Evolutionary conservation across 1,140 invertebrate species (phyloP), one percentile per base, ranked within the genome.

Genomic region (Atta cephalotes): DNA sequence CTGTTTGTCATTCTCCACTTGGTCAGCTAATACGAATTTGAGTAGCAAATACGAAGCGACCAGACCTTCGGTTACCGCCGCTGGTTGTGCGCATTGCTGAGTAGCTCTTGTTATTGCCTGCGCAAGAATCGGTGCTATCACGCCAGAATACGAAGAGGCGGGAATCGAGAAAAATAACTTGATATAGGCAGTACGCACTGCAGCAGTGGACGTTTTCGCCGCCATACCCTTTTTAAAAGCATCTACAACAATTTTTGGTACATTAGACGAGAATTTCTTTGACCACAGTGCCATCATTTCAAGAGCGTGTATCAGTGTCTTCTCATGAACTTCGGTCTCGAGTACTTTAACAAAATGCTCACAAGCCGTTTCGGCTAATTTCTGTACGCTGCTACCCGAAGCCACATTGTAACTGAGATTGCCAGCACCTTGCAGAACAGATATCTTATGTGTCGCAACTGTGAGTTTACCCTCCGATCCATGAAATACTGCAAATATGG

Each of bases 391-490:
- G 7, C 95, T 96, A 3, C 96, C 96, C 21, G 95, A 93, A 16
- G 98, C 97, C 12, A 95, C 95, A 92, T 98, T 97, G 78, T 96
- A 96, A 92, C 97, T 98, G 49, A 99, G 95, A 92, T 97, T 97
- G 35, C 98, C 98, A 78, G 98, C 97, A 35, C 97, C 98, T 96
- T 98, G 96, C 25, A 99, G 94, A n/a, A 99, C 97, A 80, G 97
- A 97, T 14, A 98, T 97, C 94, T 99, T 98, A 92, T 99, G 98
- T 79, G 97, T 97, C 9, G 97, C 96, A 18, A 99, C 97, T 6
- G 98, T 98, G 56, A 99, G 96, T 94, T 99, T 99, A 4, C 98
- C 98, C 94, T 99, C 97, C 9, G 98, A 97, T 53, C 98, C 98
- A 95, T 98, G 97, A 91, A 99, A 97, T 7, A 98, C 97, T 4